Conservation (phyloP, 2,888 invertebrate species). For the Leptothorax acervorum region DNA sequence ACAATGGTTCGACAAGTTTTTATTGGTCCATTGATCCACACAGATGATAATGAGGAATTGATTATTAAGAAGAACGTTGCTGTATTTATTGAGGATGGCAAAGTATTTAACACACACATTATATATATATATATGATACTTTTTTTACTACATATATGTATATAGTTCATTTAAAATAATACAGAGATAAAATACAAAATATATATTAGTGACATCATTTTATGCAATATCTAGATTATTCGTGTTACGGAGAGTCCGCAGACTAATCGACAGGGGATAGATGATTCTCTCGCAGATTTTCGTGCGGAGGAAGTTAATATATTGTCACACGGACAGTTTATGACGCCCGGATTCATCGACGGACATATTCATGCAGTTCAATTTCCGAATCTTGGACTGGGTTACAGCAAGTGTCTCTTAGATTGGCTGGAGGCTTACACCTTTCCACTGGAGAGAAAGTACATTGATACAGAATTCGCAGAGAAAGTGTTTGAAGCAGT, state of each 20-base stretch:
- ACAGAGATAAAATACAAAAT: constrained; percentile 2
- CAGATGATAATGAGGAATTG: constrained; percentile 74
- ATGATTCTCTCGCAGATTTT: background rate
- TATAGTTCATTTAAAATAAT: background rate
- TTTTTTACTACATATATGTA: too few relatives aligned
- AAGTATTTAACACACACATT: constrained; percentile 71
- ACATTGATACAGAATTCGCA: constrained; percentile 90
- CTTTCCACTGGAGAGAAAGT: constrained; percentile 93
- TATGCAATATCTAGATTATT: constrained; percentile 24
- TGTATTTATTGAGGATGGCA: constrained; percentile 79
- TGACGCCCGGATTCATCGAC: constrained; percentile 96
- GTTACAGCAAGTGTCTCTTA: constrained; percentile 92
- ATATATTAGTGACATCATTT: background rate
- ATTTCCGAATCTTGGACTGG: constrained; percentile 94
- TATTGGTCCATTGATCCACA: constrained; percentile 81
- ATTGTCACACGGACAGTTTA: constrained; percentile 87
- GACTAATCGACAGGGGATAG: background rate
- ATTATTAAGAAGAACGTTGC: constrained; percentile 75
- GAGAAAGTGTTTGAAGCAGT: constrained; percentile 90
- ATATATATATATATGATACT: background rate
- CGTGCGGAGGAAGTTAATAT: constrained; percentile 65
- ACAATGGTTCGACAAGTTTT: constrained; percentile 74
- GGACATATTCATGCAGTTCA: constrained; percentile 97
- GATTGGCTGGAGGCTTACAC: constrained; percentile 96
- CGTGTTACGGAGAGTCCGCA: background rate